Base-by-base conservation (phyloP, 2,888 invertebrate genomes). In the Dasysyrphus tricinctus region DNA sequence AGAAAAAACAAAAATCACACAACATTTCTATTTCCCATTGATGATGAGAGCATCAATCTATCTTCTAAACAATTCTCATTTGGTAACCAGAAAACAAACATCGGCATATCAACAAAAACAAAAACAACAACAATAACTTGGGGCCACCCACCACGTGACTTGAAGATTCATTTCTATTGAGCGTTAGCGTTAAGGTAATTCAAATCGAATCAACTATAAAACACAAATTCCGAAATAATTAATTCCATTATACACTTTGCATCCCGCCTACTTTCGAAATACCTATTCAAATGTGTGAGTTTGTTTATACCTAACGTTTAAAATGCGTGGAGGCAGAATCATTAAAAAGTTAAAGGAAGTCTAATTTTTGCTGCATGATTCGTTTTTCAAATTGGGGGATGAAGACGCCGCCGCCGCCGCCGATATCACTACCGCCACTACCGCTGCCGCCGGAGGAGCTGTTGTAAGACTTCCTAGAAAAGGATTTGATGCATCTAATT, bases 11-110 rank as follows among this genome's bases (percentile, higher is more conserved):
- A 16, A 59, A 39, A 77, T 49, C 56, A 29, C 61, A 44, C 81
- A 85, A 76, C 69, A 73, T 73, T 80, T 67, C 76, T 59, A 80
- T 77, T 78, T 74, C 85, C 63, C 74, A 63, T 80, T 77, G 81
- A 74, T 77, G 81, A 74, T 74, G 81, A 81, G 77, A 78, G 72
- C 73, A 65, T 74, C 59, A 78, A 63, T 80, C 65, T 65, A 32
- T 80, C 61, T 19, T 77, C 85, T 67, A 80, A 80, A 80, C 85
- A 80, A 80, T 85, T 80, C 77, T 69, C 77, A 81, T 85, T 81
- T 63, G 81, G 85, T 85, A 85, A 85, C 85, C 85, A 85, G 81
- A 85, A 85, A 85, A 85, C 85, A 85, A 85, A 85, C 85, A 85
- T 73, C 80, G 81, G 70, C 77, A 85, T 67, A 77, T 44, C 44